Base-by-base conservation (phyloP, 2,113 vertebrate species). In the Cyanocitta stelleri region DNA sequence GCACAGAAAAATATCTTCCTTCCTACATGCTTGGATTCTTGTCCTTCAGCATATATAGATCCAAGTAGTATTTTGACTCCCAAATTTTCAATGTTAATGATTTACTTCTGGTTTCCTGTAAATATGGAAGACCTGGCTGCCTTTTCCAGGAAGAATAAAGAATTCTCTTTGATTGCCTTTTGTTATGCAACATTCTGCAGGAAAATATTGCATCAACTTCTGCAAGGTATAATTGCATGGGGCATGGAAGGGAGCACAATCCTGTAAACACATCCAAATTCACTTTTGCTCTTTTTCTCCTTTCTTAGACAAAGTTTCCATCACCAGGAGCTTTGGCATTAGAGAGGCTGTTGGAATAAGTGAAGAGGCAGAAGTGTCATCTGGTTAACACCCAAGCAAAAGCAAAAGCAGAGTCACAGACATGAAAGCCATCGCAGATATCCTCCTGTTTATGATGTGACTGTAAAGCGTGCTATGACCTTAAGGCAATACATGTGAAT, bases 401-500 rank as follows among this genome's bases (percentile, higher is more conserved):
- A 87, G 51, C 51, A 86, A 94, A 95, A 95, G 56, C 72, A 85
- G 86, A 63, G 69, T 37, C 39, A 84, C 62, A 72, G 76, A 94
- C 91, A 94, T 95, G 87, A 96, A 96, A 92, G 85, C 81, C 87
- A 77, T 46, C 52, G 32, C 44, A 90, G 86, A 94, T 94, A 84
- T 46, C 66, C 84, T 39, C 18, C 63, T 71, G 39, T 95, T 97
- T 95, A 93, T 89, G 94, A 54, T 63, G 73, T 81, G 96, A 92
- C 46, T 83, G 69, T 96, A 96, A 97, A 88, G 19, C 56, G n/a
- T 76, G 87, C 82, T 64, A 20, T 41, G 44, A 46, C 74, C 76
- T 80, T 30, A 51, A 76, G 83, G 87, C 89, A 95, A 66, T 94
- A 66, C 52, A 81, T 18, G 58, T 67, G 88, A 92, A 96, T 95